Conservation (phyloP, 2,113 vertebrate genomes). For the Anhinga rufa region DNA sequence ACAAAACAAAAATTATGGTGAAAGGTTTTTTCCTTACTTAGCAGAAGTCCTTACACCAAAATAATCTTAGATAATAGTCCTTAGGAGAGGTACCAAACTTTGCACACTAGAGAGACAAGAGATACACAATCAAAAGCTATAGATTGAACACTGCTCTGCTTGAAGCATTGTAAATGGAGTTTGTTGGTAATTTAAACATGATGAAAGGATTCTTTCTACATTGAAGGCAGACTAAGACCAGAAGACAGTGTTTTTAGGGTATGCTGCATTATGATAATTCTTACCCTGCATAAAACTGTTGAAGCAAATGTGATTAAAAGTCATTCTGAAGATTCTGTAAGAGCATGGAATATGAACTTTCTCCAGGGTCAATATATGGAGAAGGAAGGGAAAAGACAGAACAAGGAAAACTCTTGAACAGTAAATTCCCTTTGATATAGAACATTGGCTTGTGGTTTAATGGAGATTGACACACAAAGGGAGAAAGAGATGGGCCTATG, state of each 20-base stretch:
- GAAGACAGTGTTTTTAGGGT: not conserved
- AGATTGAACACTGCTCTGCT: not conserved
- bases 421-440: not conserved
- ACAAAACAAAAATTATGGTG: not conserved
- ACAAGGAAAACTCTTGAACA: not conserved
- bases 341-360: not conserved
- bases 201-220: not conserved
- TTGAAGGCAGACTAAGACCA: not conserved
- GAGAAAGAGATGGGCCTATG: not conserved
- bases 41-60: not conserved
- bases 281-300: not conserved
- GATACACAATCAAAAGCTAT: not conserved
- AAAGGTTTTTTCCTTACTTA: not conserved
- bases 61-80: not conserved
- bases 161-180: not conserved
- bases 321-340: not conserved
- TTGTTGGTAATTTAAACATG: not conserved
- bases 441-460: not conserved
- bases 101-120: not conserved
- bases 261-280: rapidly evolving
- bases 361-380: not conserved
- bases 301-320: not conserved
- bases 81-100: not conserved
- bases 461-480: not conserved
- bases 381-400: not conserved